Evolutionary conservation across 2,113 vertebrate genomes (phyloP), one percentile per base, ranked within the genome.

Genomic region (Corvus moneduloides): DNA sequence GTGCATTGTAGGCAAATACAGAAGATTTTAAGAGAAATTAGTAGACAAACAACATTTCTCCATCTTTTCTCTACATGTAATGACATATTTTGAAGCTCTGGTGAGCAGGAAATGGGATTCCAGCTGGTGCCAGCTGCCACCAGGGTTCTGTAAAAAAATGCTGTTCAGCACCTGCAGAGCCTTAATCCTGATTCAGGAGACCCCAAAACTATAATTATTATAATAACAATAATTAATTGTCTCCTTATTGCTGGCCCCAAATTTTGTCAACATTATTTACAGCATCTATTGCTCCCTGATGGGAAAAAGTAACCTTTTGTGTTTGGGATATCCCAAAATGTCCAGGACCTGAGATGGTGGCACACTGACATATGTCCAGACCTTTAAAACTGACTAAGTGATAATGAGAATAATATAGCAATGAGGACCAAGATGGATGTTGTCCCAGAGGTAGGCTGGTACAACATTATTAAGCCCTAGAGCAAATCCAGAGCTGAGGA

Each of bases 51-150:
- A 95, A 84, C 74, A 93, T 75, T 88, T 90, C 61, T 81, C n/a
- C 64, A 28, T 95, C 76, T 87, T 93, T 95, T 64, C 55, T 94
- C 76, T 90, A 93, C 62, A 37, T 64, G 56, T 96, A 96, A 92
- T 94, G 88, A 92, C 86, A 89, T 93, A 92, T 90, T 96, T 96
- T 94, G 92, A 96, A 96, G 96, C 92, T 96, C 94, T 94, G 66
- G 80, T 96, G 93, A 96, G 94, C 96, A 92, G 76, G 93, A 96
- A 96, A 95, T 97, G 95, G 96, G 92, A 96, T 96, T 94, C 94
- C 94, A 97, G 93, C 96, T 96, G 96, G 85, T 96, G 95, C 94
- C 96, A 96, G 95, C 90, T 97, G 94, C 95, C 66, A 87, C 83
- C 0, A 2, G 92, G 62, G 96, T 94, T 96, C 88, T 87, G 56